Conservation (phyloP, 2,888 invertebrate species). For the Matsumyia berberina region DNA sequence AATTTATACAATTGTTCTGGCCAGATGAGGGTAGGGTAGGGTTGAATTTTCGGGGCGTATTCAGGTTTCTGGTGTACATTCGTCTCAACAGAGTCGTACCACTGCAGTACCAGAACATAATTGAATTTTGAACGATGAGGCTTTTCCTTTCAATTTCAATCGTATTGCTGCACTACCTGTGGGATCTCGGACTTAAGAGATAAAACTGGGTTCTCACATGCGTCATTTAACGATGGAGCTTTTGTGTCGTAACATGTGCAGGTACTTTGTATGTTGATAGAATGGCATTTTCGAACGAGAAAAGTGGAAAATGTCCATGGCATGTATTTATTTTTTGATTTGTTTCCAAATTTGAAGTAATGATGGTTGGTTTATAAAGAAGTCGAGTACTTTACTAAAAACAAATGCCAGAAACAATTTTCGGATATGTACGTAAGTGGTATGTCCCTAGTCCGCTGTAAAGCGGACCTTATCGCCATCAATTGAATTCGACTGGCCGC, state of each 20-base stretch:
- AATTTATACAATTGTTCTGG: constrained; percentile 43
- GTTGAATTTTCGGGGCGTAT: constrained; percentile 11
- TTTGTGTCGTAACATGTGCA: background rate
- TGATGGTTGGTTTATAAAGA: too few species aligned
- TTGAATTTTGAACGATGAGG: constrained; percentile 34
- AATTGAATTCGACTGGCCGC: too few species aligned
- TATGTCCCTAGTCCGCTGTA: too few species aligned
- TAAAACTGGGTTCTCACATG: background rate
- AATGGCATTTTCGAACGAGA: too few species aligned
- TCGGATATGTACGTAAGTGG: too few species aligned
- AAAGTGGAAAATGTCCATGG: too few species aligned
- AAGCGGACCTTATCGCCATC: too few species aligned
- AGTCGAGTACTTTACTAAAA: too few species aligned
- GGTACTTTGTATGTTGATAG: too few species aligned
- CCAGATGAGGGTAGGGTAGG: background rate
- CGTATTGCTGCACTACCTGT: background rate
- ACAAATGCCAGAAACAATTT: too few species aligned
- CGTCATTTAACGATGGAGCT: background rate
- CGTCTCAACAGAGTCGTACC: background rate
- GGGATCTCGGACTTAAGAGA: background rate
- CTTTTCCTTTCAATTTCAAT: constrained; percentile 3
- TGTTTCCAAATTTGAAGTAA: too few species aligned
- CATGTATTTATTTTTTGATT: too few species aligned
- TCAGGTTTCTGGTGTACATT: background rate
- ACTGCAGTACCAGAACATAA: background rate